These are phyloP conservation scores for Omphaloscelis lunosa DNA, from an alignment of 2,888 invertebrate genomes.

Conservation along the genomic window DNA sequence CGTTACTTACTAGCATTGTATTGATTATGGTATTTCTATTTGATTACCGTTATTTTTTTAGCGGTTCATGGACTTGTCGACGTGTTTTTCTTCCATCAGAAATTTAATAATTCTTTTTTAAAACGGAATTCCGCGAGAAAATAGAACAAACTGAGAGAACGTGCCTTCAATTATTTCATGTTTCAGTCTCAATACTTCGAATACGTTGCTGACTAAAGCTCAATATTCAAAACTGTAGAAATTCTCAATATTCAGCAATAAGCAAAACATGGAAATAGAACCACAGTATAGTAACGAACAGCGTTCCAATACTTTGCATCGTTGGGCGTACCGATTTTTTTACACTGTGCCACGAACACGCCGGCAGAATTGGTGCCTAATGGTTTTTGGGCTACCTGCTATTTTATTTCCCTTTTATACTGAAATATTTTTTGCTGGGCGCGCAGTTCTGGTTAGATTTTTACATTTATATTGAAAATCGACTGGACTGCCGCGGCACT, in stretches of 20 bases:
- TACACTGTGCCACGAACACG: constrained; percentile 10
- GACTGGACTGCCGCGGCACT: no score
- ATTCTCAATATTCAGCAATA: constrained; percentile 42
- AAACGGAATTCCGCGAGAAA: neutral
- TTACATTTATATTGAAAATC: neutral
- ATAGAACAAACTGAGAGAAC: constrained; percentile 27
- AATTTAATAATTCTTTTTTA: neutral
- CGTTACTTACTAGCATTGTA: neutral
- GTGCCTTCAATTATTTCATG: constrained; percentile 26
- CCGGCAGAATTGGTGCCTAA: constrained; percentile 35
- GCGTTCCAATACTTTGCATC: constrained; percentile 23
- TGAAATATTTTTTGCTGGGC: constrained; percentile 23
- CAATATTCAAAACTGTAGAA: constrained; percentile 31
- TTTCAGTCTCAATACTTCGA: constrained; percentile 22
- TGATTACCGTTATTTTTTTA: neutral
- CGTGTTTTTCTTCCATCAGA: neutral
- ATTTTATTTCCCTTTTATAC: constrained; percentile 46
- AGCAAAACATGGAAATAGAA: constrained; percentile 51
- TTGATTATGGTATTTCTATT: neutral
- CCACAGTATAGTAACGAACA: constrained; percentile 28
- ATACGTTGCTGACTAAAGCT: constrained; percentile 42
- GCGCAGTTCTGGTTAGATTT: constrained; percentile 13
- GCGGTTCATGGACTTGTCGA: neutral
- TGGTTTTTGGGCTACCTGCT: constrained; percentile 44
- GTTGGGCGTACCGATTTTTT: constrained; percentile 31